phyloP scores from a whole-genome alignment of 1,140 invertebrate genomes.

The Batillaria attramentaria region DNA sequence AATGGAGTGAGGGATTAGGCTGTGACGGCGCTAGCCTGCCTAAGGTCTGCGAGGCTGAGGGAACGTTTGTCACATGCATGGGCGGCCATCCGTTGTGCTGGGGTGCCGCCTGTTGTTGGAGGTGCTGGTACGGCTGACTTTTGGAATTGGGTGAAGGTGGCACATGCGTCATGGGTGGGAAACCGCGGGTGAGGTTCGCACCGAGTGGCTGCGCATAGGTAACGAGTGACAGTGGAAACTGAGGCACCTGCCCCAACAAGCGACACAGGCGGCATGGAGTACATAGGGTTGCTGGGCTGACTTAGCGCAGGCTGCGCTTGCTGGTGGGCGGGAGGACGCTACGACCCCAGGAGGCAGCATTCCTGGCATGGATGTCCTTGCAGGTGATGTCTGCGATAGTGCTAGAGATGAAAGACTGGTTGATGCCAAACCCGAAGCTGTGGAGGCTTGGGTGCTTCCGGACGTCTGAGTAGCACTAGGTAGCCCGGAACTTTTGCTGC shows the following conservation, averaged over 20 bases:
- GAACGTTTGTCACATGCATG: too few species aligned
- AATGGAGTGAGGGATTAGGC: neutral
- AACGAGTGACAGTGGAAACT: conserved; percentile 5
- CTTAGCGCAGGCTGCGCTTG: too few species aligned
- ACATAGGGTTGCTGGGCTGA: neutral
- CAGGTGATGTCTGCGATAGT: too few species aligned
- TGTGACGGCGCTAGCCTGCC: neutral
- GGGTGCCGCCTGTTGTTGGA: neutral
- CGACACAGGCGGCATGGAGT: conserved; percentile 4
- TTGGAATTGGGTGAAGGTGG: neutral
- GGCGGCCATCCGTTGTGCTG: too few species aligned
- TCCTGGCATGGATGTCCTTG: too few species aligned
- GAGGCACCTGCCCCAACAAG: neutral
- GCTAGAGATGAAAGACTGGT: too few species aligned
- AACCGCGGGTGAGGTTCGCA: conserved; percentile 2
- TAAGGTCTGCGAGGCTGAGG: neutral
- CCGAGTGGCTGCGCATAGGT: conserved; percentile 20
- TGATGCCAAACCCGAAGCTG: too few species aligned
- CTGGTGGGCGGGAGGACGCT: too few species aligned
- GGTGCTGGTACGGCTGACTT: neutral
- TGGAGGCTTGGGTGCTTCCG: too few species aligned
- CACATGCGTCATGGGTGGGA: conserved; percentile 22
- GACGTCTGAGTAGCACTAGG: too few species aligned
- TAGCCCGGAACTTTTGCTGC: too few species aligned
- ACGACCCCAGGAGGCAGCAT: too few species aligned